Evolutionary conservation across 2,888 invertebrate species (phyloP).

Genomic region (Ennomos quercinarius): DNA sequence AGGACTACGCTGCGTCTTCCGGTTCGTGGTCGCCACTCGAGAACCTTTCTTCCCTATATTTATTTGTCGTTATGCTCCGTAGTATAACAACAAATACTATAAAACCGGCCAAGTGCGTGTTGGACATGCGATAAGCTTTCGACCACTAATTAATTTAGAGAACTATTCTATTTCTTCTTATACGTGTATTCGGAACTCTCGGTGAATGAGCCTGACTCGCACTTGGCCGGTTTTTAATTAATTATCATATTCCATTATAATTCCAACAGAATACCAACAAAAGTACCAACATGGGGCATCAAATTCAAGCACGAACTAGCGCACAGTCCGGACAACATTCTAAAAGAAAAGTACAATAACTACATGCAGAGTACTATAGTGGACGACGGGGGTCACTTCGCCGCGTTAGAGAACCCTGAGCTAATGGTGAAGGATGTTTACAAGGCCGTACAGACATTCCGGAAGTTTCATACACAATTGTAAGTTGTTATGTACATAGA

Average conservation of each 20-base stretch:
- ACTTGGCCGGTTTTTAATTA: no score
- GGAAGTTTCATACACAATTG: conserved; percentile 52
- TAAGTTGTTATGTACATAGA: conserved; percentile 30
- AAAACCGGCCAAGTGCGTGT: no score
- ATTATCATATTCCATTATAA: neutral
- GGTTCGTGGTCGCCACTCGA: no score
- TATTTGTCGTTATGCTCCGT: no score
- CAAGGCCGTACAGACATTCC: conserved; percentile 82
- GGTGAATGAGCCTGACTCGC: no score
- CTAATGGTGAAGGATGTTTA: conserved; percentile 90
- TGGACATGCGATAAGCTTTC: no score
- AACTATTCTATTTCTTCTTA: no score
- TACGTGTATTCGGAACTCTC: no score
- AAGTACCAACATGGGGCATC: conserved; percentile 90
- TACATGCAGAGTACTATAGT: conserved; percentile 88
- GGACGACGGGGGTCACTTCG: conserved; percentile 93
- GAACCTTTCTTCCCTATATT: no score
- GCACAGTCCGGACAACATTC: conserved; percentile 84
- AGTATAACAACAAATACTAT: no score
- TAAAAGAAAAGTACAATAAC: conserved; percentile 87
- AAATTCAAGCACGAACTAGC: conserved; percentile 89
- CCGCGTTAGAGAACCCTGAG: conserved; percentile 91
- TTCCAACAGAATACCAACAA: conserved; percentile 85
- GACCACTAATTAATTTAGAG: no score
- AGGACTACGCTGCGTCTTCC: no score